Base-by-base conservation (phyloP, 2,888 invertebrate genomes). In the Galeruca laticollis region DNA sequence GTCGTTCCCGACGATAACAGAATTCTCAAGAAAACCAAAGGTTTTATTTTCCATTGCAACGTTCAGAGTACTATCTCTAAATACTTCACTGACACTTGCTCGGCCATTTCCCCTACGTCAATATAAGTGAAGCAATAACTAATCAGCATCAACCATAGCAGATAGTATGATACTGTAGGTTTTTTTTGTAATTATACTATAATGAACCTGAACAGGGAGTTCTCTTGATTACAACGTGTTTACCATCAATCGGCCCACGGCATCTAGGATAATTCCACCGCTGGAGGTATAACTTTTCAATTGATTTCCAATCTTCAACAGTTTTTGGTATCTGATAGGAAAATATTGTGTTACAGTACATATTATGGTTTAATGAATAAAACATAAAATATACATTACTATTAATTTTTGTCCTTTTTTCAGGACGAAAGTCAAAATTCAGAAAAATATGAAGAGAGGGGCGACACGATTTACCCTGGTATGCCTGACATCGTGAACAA, bases 91-190 rank as follows among this genome's bases (percentile, higher is more conserved):
- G n/a, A n/a, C n/a, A n/a, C 51, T 62, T 62, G 33, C 37, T 52
- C 63, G 40, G 11, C 51, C 54, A 63, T 54, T 63, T 63, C 0
- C 52, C 11, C 8, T n/a, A n/a, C n/a, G n/a, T n/a, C n/a, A n/a
- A n/a, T n/a, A n/a, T n/a, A n/a, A n/a, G n/a, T n/a, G n/a, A 52
- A 52, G 35, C 54, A 63, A 20, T n/a, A n/a, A n/a, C n/a, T 52
- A 52, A 33, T 6, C 52, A 18, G 82, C 82, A 77, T 85, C 83
- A 26, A 81, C 83, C 60, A 83, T 61, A 52, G 80, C 83, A 64
- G 82, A n/a, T n/a, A n/a, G n/a, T n/a, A n/a, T n/a, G n/a, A n/a
- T n/a, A n/a, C n/a, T n/a, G n/a, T n/a, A n/a, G 78, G 72, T 69
- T 71, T 1, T 43, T 67, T 78, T 83, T 84, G 70, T 83, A 83